Base-by-base conservation (phyloP, 2,797 vertebrate species). In the Hydrolagus colliei region DNA sequence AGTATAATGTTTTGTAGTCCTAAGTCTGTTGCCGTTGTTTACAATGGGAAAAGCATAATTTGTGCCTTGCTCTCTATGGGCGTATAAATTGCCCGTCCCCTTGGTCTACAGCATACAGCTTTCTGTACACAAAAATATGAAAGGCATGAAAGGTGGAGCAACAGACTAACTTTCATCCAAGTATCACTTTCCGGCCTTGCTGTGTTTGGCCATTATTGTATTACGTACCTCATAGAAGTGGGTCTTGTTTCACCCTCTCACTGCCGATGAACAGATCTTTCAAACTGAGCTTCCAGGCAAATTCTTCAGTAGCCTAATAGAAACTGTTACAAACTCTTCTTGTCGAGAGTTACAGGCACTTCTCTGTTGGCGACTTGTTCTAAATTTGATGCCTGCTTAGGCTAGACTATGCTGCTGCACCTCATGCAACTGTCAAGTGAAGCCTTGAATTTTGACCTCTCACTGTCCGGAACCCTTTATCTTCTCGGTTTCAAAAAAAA, bases 111-210 rank as follows among this genome's bases (percentile, higher is more conserved):
- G 65, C 27, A 84, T 68, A 27, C 65, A 84, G 41, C 32, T 41
- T 82, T 67, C 63, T 84, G 9, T 67, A 35, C 18, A 95, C 93
- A 95, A 94, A 95, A 95, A 94, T 95, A 94, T 92, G 93, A 93
- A 93, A 95, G 94, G 88, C 93, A 94, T 94, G 93, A 95, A 95
- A 96, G 93, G 94, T 94, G 94, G 94, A 95, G 93, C 92, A 93
- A 89, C 91, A 92, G 90, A 92, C 86, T 73, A 91, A 93, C 94
- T 96, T 96, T 95, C 93, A 95, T 95, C 92, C 91, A 90, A 89
- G 91, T 93, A 93, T 94, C 90, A 86, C 91, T 95, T 96, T 95
- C 95, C 93, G 91, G 92, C 87, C 91, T 90, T 86, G 90, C 91
- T 88, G 92, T 91, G 91, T 91, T 90, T 91, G 90, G 91, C 90